Evolutionary conservation across 2,113 vertebrate genomes (phyloP).

Genomic region (Lontra canadensis): DNA sequence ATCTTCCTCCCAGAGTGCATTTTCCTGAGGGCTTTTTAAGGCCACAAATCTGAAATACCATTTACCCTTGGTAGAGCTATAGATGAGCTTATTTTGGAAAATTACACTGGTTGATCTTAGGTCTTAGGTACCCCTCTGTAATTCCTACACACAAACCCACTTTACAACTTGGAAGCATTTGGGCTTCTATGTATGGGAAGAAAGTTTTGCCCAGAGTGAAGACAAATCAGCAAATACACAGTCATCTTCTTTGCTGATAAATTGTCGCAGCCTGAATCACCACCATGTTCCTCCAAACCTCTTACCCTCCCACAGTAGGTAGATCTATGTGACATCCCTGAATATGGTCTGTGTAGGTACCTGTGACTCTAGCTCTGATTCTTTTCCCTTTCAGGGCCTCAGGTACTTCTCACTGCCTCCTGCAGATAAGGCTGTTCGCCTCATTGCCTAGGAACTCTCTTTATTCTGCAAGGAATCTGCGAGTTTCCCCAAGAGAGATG

Average conservation of each 20-base stretch:
- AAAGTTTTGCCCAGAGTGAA: conserved; percentile 27
- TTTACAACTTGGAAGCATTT: background rate
- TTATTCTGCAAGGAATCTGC: background rate
- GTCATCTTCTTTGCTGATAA: background rate
- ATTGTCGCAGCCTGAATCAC: background rate
- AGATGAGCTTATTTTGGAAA: conserved; percentile 43
- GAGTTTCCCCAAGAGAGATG: background rate
- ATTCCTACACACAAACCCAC: background rate
- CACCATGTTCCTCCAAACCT: background rate
- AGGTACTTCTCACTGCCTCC: background rate
- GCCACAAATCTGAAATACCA: background rate
- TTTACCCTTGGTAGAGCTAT: background rate
- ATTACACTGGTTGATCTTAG: background rate
- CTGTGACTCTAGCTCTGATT: background rate
- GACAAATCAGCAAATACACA: background rate
- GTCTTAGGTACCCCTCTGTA: background rate
- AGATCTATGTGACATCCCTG: background rate
- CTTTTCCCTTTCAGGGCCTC: background rate
- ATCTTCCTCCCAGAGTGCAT: background rate
- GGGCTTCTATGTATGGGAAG: background rate
- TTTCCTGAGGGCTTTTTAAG: conserved; percentile 18
- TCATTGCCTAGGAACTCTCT: background rate
- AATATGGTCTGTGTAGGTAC: background rate
- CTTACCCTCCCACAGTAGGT: background rate
- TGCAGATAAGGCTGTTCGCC: background rate